Evolutionary conservation across 2,797 vertebrate genomes (phyloP).

Genomic region (Momotus momota): DNA sequence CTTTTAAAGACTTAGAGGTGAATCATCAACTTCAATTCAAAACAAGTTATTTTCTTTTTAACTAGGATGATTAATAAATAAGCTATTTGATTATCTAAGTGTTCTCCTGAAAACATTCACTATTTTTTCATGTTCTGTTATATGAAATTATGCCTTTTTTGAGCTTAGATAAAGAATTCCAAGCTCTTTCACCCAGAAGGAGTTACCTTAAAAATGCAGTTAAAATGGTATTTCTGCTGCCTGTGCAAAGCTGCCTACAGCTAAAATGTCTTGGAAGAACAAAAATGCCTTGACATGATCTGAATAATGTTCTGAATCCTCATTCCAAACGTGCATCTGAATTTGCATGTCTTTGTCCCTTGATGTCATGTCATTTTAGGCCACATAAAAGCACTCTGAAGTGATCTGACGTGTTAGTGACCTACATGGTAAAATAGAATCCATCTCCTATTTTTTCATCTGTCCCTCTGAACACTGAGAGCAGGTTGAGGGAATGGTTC

Average conservation of each 20-base stretch:
- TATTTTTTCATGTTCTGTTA: conserved; percentile 3
- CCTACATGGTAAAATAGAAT: neutral
- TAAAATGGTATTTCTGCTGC: conserved; percentile 5
- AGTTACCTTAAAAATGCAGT: neutral
- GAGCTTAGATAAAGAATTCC: conserved; percentile 1
- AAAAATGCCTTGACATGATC: neutral
- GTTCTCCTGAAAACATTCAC: neutral
- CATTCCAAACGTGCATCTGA: neutral
- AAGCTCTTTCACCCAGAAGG: neutral
- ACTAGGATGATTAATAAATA: neutral
- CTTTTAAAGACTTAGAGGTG: conserved; percentile 21
- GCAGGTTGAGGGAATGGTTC: neutral
- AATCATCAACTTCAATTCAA: conserved; percentile 53
- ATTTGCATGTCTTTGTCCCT: neutral
- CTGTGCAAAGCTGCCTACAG: neutral
- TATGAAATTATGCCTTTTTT: conserved; percentile 11
- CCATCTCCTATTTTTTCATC: neutral
- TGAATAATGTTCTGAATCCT: neutral
- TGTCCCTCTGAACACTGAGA: neutral
- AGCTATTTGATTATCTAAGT: neutral
- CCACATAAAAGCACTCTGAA: neutral
- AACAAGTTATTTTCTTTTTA: conserved; percentile 28
- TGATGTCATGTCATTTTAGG: neutral
- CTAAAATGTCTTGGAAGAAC: neutral
- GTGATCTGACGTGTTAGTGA: neutral